phyloP scores from a whole-genome alignment of 2,888 invertebrate genomes.

The Aproaerema taeniolella region DNA sequence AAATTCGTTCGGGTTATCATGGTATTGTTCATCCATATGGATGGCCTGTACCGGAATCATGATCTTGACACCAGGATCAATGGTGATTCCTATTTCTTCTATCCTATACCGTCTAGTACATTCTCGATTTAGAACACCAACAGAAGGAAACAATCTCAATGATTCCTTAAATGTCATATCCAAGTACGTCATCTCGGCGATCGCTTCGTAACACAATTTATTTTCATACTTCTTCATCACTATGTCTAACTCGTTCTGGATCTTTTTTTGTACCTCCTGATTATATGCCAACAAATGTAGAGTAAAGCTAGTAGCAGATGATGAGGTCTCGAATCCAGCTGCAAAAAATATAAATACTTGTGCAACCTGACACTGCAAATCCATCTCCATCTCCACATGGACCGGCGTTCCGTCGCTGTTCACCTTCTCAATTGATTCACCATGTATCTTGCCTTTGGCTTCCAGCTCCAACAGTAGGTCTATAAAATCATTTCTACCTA shows the following conservation, averaged over 20 bases:
- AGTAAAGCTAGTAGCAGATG: constrained; percentile 40
- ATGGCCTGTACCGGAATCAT: constrained; percentile 30
- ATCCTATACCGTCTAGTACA: constrained; percentile 25
- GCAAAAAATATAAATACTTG: constrained; percentile 21
- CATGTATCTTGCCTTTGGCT: constrained; percentile 30
- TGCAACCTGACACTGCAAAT: constrained; percentile 16
- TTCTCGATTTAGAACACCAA: constrained; percentile 23
- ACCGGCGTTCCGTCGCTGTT: constrained; percentile 28
- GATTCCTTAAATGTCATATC: constrained; percentile 36
- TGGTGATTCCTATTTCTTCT: constrained; percentile 25
- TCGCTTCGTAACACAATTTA: constrained; percentile 33
- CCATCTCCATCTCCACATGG: constrained; percentile 27
- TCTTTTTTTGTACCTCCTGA: constrained; percentile 36
- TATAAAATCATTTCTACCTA: constrained; percentile 33
- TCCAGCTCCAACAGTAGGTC: constrained; percentile 32
- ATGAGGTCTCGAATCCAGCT: constrained; percentile 38
- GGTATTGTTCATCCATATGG: constrained; percentile 30
- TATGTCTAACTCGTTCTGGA: constrained; percentile 39
- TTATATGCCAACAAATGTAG: constrained; percentile 42
- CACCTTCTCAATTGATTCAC: constrained; percentile 31
- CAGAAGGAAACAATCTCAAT: constrained; percentile 28
- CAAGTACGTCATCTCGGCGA: constrained; percentile 35
- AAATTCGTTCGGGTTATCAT: constrained; percentile 28
- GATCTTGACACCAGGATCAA: constrained; percentile 27
- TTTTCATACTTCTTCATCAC: constrained; percentile 28